Base-by-base conservation (phyloP, 23 tunicate genomes). In the Halocynthia aurantium region DNA sequence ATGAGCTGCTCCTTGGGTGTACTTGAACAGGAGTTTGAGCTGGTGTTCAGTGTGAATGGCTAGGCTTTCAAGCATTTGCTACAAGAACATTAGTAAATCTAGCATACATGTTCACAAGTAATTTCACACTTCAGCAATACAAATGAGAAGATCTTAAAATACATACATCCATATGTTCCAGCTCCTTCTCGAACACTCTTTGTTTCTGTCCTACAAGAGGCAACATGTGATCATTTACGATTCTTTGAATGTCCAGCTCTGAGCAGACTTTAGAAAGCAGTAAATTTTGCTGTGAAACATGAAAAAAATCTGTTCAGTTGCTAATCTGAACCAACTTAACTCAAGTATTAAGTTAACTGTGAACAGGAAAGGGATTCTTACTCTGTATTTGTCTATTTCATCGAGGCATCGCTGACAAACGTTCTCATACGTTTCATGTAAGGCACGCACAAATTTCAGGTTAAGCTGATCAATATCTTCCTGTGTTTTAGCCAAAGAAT, bases 121-220 rank as follows among this genome's bases (percentile, higher is more conserved):
- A 31, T 31, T 31, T 31, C 44, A 31, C 44, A 31, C 44, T 31
- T 31, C 44, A 31, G 2, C 44, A 31, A 31, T 31, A 31, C 44
- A 31, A 31, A 31, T 31, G 44, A 31, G 44, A 31, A 31, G 44
- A 31, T 31, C 44, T 31, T 31, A 31, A 31, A 31, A 17, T 19
- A 83, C 89, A 70, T 44, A 92, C 98, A 55, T 92, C 98, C 92
- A 92, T 92, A 53, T 80, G 65, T 52, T 86, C 88, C 15, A 92
- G 69, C 57, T 68, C 73, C 52, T 53, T 65, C 62, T 92, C 98
- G 69, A 92, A 92, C 7, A 19, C 60, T 49, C 81, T 63, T 40
- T 87, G 81, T 73, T 76, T 84, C 50, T 78, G 77, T 22, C 98
- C 98, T 22, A 92, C 98, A 17, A 69, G 81, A 17, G 98, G 85